Evolutionary conservation across 2,113 vertebrate genomes (phyloP).

Genomic region (Neopipo cinnamomea): DNA sequence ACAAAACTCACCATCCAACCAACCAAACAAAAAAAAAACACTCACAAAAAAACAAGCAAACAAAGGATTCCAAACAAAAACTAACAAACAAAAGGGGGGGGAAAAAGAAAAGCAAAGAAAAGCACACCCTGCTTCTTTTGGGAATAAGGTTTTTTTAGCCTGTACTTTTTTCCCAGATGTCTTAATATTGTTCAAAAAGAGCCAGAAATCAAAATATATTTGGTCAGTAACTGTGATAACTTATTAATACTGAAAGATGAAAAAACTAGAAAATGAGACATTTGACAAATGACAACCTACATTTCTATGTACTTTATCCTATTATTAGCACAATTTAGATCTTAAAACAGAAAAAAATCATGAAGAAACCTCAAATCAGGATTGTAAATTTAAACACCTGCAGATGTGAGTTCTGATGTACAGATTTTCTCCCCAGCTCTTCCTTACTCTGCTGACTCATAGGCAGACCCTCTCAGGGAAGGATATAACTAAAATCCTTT

Average conservation of each 20-base stretch:
- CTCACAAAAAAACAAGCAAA: not conserved
- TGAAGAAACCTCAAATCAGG: not conserved
- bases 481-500: not conserved
- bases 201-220: not conserved
- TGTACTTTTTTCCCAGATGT: not conserved
- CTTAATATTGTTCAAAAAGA: not conserved
- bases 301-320: not conserved
- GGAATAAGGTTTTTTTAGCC: not conserved
- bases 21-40: not conserved
- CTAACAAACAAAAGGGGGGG: too few species aligned
- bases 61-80: too few species aligned
- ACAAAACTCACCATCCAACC: too few species aligned
- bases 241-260: slow-evolving; percentile 20
- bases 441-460: not conserved
- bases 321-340: not conserved
- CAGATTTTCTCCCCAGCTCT: not conserved
- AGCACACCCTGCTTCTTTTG: not conserved
- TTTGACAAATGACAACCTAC: slow-evolving; percentile 1
- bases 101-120: not conserved
- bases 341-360: not conserved
- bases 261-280: not conserved
- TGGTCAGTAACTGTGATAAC: not conserved
- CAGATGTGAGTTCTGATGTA: not conserved
- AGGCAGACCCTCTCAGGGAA: not conserved
- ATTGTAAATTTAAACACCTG: not conserved